Conservation (phyloP, 1,140 invertebrate genomes). For the Zelostemma sp. region DNA sequence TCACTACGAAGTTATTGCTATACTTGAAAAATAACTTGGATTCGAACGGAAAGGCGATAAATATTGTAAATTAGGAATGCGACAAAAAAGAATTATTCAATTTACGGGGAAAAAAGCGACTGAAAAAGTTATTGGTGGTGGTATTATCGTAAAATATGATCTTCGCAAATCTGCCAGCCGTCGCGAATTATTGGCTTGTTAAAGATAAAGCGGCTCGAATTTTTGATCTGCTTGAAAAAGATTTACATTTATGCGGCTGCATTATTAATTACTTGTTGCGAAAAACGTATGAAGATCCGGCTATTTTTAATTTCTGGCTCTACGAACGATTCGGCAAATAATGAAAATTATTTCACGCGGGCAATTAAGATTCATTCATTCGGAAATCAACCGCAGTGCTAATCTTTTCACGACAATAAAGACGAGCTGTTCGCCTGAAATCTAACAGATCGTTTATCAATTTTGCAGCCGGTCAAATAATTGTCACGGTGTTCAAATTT, state of each 20-base stretch:
- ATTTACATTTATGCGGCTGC: background rate
- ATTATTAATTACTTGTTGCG: background rate
- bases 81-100: background rate
- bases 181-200: constrained; percentile 1
- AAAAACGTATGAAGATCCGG: no score
- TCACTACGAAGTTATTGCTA: constrained; percentile 5
- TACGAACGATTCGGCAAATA: no score
- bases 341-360: no score
- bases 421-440: background rate
- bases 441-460: background rate
- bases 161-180: background rate
- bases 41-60: constrained; percentile 23
- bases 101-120: background rate
- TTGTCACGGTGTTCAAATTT: no score
- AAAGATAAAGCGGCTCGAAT: background rate
- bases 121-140: background rate
- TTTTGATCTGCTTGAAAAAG: background rate
- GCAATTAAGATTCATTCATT: no score
- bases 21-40: constrained; percentile 29
- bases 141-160: background rate
- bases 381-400: no score
- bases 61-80: constrained; percentile 21
- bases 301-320: no score
- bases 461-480: no score
- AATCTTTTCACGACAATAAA: background rate